These are phyloP conservation scores for Drosophila funebris DNA, from an alignment of 1,140 invertebrate genomes.

Conservation along the genomic window DNA sequence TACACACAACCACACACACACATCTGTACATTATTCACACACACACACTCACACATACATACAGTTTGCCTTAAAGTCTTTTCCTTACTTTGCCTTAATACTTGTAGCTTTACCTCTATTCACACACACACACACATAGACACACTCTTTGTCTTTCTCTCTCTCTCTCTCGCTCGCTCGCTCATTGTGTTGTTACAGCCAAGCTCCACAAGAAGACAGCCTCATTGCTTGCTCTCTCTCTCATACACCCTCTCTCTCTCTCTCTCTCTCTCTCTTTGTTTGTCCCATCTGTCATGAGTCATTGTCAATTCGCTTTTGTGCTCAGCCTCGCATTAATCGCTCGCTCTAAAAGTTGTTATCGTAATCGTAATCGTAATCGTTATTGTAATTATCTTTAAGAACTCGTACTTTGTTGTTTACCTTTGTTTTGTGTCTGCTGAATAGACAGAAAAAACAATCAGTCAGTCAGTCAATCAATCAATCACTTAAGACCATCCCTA, in stretches of 20 bases:
- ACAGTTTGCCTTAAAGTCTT: conserved; percentile 19
- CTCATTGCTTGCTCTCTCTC: conserved; percentile 41
- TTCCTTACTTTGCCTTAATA: conserved; percentile 27
- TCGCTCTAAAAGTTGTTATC: conserved; percentile 66
- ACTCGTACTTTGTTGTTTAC: conserved; percentile 62
- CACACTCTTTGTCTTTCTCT: not conserved
- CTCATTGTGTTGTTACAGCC: conserved; percentile 34
- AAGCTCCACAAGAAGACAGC: no score
- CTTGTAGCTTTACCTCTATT: conserved; percentile 23
- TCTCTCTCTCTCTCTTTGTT: conserved; percentile 1
- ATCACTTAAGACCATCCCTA: conserved; percentile 66
- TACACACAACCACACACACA: conserved; percentile 9
- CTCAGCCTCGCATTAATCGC: conserved; percentile 49
- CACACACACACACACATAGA: not conserved
- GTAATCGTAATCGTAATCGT: conserved; percentile 45
- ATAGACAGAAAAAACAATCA: conserved; percentile 25
- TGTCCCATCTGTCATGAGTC: conserved; percentile 15
- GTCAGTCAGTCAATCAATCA: conserved; percentile 37
- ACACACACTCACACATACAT: not conserved
- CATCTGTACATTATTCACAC: conserved; percentile 1
- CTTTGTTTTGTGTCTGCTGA: no score
- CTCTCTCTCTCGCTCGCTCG: not conserved
- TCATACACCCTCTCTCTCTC: not conserved
- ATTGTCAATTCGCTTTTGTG: conserved; percentile 37
- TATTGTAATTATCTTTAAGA: conserved; percentile 29